These are phyloP conservation scores for Ceraclea dissimilis DNA, from an alignment of 2,888 invertebrate species.

Conservation along the genomic window DNA sequence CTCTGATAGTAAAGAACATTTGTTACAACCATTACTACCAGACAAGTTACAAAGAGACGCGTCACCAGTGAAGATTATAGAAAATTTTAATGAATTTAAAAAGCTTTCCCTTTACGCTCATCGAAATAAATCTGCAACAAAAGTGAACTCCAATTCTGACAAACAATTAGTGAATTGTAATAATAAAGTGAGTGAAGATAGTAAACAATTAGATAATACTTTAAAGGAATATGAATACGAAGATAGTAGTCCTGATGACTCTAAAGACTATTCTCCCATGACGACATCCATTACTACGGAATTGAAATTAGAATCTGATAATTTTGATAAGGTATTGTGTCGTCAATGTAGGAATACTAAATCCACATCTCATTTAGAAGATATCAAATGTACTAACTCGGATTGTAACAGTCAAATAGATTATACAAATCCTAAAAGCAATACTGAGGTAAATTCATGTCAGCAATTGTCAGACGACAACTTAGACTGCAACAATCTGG, in stretches of 20 bases:
- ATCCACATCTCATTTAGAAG: neutral
- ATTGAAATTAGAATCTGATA: constrained; percentile 72
- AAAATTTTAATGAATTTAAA: constrained; percentile 78
- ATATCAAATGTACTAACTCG: constrained; percentile 10
- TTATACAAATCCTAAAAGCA: too few species aligned
- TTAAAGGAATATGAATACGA: constrained; percentile 34
- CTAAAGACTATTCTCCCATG: constrained; percentile 79
- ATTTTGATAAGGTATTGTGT: constrained; percentile 78
- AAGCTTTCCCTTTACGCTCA: constrained; percentile 64
- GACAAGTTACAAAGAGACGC: constrained; percentile 1
- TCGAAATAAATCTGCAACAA: constrained; percentile 29
- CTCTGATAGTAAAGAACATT: neutral
- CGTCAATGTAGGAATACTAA: constrained; percentile 6
- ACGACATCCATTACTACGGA: constrained; percentile 82
- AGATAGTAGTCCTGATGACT: constrained; percentile 70
- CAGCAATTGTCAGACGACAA: neutral
- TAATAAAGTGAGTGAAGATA: neutral
- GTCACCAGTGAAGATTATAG: constrained; percentile 44
- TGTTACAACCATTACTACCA: neutral
- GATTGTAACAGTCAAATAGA: constrained; percentile 9
- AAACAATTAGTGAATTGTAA: constrained; percentile 24
- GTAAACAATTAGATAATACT: neutral
- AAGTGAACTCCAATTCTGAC: constrained; percentile 28
- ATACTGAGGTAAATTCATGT: neutral
- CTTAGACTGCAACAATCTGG: too few species aligned